Base-by-base conservation (phyloP, 2,888 invertebrate genomes). In the Rotaria socialis region DNA sequence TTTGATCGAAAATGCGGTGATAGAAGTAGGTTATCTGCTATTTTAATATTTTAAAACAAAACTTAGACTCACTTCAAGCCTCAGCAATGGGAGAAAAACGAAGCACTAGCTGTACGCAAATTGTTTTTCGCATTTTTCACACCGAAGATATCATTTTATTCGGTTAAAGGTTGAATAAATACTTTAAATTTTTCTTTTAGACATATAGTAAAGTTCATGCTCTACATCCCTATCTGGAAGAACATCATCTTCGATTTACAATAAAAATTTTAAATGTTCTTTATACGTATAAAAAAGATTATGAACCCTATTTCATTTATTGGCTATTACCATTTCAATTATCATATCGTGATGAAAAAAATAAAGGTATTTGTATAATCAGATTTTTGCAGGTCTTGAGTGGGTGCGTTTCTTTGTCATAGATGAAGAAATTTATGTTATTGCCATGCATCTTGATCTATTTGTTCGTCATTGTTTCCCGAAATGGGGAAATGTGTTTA, bases 301-400 rank as follows among this genome's bases (percentile, higher is more conserved):
- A 91, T 87, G 90, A 90, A 86, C 89, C 90, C 0, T 90, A 90
- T 87, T 89, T 90, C 55, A 89, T 91, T 67, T 89, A 90, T 88
- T 91, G 90, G 90, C 89, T 91, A 84, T 90, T 91, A 87, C 91
- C 91, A 2, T 88, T 91, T 60, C 91, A 91, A 88, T 88, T 90
- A n/a, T 89, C 90, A 10, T 90, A 90, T 88, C 88, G 88, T 74
- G 88, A 89, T 47, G 87, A 87, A 10, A 19, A 74, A 27, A 87
- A 87, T 16, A 87, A 88, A 87, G 85, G 88, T 87, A 86, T 86
- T 88, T 85, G 24, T n/a, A 16, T n/a, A 16, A 16, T 6, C 0
- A 14, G 0, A 22, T 19, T 47, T 24, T 56, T 75, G 52, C 35
- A 55, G 47, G n/a, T 56, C 35, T 41, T 60, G 14, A 67, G 67